Evolutionary conservation across 2,113 vertebrate species (phyloP).

Genomic region (Nanorana parkeri): DNA sequence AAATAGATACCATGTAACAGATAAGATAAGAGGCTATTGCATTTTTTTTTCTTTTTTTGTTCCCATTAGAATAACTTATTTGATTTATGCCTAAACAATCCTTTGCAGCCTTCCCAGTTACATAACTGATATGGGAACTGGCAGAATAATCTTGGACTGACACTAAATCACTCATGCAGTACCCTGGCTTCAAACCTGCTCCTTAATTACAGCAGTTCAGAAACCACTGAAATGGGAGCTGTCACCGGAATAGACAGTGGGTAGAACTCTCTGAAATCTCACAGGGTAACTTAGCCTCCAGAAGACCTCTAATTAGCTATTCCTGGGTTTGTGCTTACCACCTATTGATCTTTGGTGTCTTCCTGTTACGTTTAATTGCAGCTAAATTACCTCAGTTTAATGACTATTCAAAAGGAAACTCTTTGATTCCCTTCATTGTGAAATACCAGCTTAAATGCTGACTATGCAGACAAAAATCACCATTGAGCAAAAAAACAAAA

Average conservation of each 20-base stretch:
- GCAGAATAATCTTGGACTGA: not conserved
- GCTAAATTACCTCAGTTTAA: slow-evolving; percentile 59
- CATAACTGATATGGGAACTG: slow-evolving; percentile 35
- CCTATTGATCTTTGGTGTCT: slow-evolving; percentile 60
- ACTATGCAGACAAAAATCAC: not conserved
- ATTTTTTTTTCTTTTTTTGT: no score
- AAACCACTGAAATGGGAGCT: slow-evolving; percentile 57
- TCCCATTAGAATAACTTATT: no score
- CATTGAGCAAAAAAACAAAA: not conserved
- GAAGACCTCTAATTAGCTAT: slow-evolving; percentile 59
- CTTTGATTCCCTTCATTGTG: slow-evolving; percentile 31
- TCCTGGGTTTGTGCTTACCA: slow-evolving; percentile 18
- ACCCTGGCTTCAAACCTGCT: slow-evolving; percentile 33
- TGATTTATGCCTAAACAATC: not conserved
- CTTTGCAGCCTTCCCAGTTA: slow-evolving; percentile 16
- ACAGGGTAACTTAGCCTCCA: slow-evolving; percentile 23
- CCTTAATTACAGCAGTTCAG: slow-evolving; percentile 40
- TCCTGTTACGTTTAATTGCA: slow-evolving; percentile 56
- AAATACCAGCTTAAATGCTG: slow-evolving; percentile 25
- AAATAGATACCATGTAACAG: no score
- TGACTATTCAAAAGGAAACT: slow-evolving; percentile 52
- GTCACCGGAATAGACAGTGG: slow-evolving; percentile 48
- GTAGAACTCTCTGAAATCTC: slow-evolving; percentile 50
- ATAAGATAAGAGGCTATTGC: no score
- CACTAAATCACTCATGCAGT: not conserved